phyloP scores from a whole-genome alignment of 2,797 vertebrate genomes.

The Menidia menidia region DNA sequence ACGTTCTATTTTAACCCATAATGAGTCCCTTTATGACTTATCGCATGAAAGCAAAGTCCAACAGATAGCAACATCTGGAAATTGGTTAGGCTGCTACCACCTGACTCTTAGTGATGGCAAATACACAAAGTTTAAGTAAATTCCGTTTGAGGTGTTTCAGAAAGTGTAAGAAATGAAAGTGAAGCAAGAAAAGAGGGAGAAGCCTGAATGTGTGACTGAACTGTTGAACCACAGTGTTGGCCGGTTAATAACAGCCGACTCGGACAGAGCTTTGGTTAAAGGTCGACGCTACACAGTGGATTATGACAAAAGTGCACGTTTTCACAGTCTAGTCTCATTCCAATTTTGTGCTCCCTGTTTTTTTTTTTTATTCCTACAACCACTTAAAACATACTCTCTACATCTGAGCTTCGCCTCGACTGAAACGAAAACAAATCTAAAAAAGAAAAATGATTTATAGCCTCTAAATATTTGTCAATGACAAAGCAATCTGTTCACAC shows the following conservation, averaged over 20 bases:
- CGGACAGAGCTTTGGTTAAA: conserved; percentile 19
- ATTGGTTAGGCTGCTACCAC: background rate
- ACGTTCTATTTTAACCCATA: background rate
- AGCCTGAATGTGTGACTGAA: background rate
- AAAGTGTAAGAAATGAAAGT: background rate
- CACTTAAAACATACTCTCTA: conserved; percentile 1
- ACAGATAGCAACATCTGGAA: background rate
- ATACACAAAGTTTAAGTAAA: background rate
- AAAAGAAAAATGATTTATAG: conserved; percentile 16
- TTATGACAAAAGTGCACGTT: conserved; percentile 24
- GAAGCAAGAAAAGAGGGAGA: background rate
- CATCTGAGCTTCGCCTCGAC: conserved; percentile 12
- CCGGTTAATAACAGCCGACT: conserved; percentile 5
- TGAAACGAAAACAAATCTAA: conserved; percentile 29
- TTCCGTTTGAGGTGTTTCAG: background rate
- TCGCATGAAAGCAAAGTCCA: background rate
- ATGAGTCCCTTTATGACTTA: background rate
- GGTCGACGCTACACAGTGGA: conserved; percentile 7
- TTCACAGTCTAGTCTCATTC: conserved; percentile 4
- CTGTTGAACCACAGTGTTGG: background rate
- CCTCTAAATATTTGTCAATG: conserved; percentile 10
- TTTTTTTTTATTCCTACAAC: background rate
- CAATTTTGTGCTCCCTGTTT: background rate
- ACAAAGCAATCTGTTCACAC: conserved; percentile 1
- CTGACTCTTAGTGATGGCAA: background rate